Conservation (phyloP, 2,113 vertebrate genomes). For the Trogon melanurus region DNA sequence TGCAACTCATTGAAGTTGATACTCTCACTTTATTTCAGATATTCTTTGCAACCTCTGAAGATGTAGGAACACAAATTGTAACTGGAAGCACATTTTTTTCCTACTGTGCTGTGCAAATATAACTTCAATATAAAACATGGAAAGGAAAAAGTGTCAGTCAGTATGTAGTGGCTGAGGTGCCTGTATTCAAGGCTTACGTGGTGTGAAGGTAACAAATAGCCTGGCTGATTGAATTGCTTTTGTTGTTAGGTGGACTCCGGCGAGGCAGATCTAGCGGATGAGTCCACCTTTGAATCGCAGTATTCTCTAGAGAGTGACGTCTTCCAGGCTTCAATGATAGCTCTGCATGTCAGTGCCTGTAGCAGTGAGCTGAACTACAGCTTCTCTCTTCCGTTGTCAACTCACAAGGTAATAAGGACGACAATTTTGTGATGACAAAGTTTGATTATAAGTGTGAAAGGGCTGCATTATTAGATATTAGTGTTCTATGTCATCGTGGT, state of each 20-base stretch:
- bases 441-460: not conserved
- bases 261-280: conserved; percentile 83
- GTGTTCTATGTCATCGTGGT: not conserved
- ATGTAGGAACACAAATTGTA: not conserved
- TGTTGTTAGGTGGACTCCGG: conserved; percentile 86
- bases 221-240: conserved; percentile 44
- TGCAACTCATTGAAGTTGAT: not conserved
- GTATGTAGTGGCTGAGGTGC: not conserved
- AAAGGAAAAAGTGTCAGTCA: not conserved
- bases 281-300: conserved; percentile 78
- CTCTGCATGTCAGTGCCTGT: conserved; percentile 82
- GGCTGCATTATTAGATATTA: not conserved
- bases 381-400: conserved; percentile 74
- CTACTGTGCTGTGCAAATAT: not conserved
- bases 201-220: not conserved
- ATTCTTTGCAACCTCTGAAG: not conserved
- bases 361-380: conserved; percentile 76
- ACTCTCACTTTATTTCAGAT: not conserved
- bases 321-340: conserved; percentile 84
- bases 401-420: conserved; percentile 80
- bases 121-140: not conserved
- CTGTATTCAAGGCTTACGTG: not conserved
- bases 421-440: not conserved
- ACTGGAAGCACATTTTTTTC: not conserved
- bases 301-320: conserved; percentile 78